Base-by-base conservation (phyloP, 64 coral and sea anemone species). In the Platygyra sinensis region DNA sequence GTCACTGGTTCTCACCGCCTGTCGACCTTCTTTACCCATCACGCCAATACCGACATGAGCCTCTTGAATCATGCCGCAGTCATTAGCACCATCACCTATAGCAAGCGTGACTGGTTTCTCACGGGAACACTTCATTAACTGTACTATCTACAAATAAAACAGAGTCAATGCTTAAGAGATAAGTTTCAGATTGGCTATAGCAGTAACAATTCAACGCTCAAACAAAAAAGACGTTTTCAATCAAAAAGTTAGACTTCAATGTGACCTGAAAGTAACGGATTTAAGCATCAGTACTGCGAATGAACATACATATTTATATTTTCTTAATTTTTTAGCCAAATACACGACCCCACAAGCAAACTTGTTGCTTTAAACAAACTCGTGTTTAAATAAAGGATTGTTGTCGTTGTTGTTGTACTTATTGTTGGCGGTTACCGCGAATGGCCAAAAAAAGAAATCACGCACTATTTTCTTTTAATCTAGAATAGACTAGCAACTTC, bases 51-150 rank as follows among this genome's bases (percentile, higher is more conserved):
- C 97, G 18, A 99, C 97, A 96, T 99, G 97, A 2, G 97, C 97
- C 61, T 99, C 97, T 33, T 99, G 97, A 18, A 99, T 99, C 97
- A 99, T 99, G 10, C 97, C 94, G 64, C 97, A 99, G 67, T 99
- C 97, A 67, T 99, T 99, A 27, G 97, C 97, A 75, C 97, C 97
- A 80, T 99, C 97, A 24, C 97, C 97, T 49, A 99, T 99, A 42
- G 97, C 97, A 19, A 99, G 85, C 10, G 97, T 99, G 18, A 99
- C 94, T 4, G 97, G 97, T 50, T 95, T 93, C 32, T 96, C 91
- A 28, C 72, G 80, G 4, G 94, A 99, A 31, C 76, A 57, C 67
- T 99, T 99, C 27, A 99, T 87, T 49, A 99, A 75, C 25, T 99
- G 97, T 8, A 99, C 97, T 22, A 99, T 87, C 97, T 98, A 60